phyloP scores from a whole-genome alignment of 2,113 vertebrate species.

The Lucifuga dentata region DNA sequence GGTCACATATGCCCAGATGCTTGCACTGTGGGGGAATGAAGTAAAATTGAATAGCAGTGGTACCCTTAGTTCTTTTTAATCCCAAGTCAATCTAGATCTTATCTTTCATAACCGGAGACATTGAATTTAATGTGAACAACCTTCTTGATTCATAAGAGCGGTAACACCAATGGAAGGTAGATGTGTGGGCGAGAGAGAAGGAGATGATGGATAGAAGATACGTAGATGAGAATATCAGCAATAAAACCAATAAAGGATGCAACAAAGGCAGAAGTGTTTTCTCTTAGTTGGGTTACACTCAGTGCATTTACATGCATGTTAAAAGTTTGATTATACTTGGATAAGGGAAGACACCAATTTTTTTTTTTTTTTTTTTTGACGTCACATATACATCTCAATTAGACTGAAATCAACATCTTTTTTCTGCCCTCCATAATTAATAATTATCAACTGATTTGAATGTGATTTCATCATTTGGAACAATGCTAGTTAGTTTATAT shows the following conservation, averaged over 20 bases:
- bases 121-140: conserved; percentile 6
- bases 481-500: conserved; percentile 1
- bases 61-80: conserved; percentile 36
- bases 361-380: no score
- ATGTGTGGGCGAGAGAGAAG: neutral
- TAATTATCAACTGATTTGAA: conserved; percentile 34
- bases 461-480: conserved; percentile 44
- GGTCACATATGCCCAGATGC: conserved; percentile 5
- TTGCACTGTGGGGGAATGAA: neutral
- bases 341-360: no score
- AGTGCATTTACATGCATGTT: no score
- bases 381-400: no score
- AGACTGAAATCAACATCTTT: no score
- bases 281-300: no score
- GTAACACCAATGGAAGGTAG: neutral
- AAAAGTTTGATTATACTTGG: no score
- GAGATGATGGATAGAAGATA: no score
- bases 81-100: conserved; percentile 17
- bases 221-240: no score
- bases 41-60: neutral
- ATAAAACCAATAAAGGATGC: no score
- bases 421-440: conserved; percentile 52
- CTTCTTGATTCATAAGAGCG: neutral
- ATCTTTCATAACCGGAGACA: conserved; percentile 4
- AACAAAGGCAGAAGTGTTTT: no score